Base-by-base conservation (phyloP, 2,888 invertebrate species). In the Augochlorella aurata region DNA sequence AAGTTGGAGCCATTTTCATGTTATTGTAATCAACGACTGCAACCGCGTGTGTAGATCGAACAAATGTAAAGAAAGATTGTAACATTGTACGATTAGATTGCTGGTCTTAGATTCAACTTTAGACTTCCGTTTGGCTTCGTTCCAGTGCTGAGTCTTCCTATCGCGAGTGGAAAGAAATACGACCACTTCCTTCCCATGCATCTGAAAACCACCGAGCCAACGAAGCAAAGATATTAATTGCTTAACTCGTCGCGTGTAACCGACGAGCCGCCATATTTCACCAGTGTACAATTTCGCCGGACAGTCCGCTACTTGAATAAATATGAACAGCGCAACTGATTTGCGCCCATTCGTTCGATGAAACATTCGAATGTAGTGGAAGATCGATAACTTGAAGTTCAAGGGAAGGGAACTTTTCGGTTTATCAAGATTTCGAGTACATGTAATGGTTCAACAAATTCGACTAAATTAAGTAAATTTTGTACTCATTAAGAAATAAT, bases 161-260 rank as follows among this genome's bases (percentile, higher is more conserved):
- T 73, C 72, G 44, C 47, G 38, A 54, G 50, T 44, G 10, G 81
- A 84, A 76, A 75, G 81, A 84, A 76, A 81, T 73, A 75, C 63
- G 66, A 71, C 70, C 70, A 67, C 67, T 79, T 81, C 74, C 81
- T 80, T 80, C 72, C 80, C 72, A 47, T 81, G 52, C 21, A 45
- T 70, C 24, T 69, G 61, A n/a, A 77, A 74, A 66, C 65, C 38
- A 50, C 18, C 52, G 79, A 63, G 44, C 58, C 24, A 69, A 54
- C 73, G 54, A 63, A 54, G 52, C 63, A 65, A 52, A 72, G 69
- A 78, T 72, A 49, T 45, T 29, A 65, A 24, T 63, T 21, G 45
- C 49, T 65, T 69, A 21, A 58, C 49, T 21, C 38, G 63, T 16
- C 67, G 67, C 24, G 18, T 49, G 24, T 49, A 24, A 29, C 24